Base-by-base conservation (phyloP, 2,113 vertebrate genomes). In the Neogale vison region DNA sequence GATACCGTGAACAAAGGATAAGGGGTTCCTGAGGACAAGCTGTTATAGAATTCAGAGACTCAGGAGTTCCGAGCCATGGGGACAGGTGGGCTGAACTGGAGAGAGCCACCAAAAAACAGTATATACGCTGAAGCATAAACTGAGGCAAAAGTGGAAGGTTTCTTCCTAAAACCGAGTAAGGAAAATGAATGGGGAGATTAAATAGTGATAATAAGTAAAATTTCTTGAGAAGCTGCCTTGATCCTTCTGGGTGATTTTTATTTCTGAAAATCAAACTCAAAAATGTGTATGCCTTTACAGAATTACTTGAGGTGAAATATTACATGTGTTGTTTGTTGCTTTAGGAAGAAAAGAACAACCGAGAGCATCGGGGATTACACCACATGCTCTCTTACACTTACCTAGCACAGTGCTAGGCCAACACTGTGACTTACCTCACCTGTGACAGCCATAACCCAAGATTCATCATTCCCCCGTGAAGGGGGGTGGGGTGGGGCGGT, bases 161-260 rank as follows among this genome's bases (percentile, higher is more conserved):
- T 79, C 61, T 85, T 34, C 80, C n/a, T 95, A 72, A 82, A 71
- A 42, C 57, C 90, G 34, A 76, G 12, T 63, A 24, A 79, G 29
- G 80, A 34, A n/a, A 71, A 18, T 5, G 8, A 59, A 84, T 3
- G 57, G 72, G 15, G 24, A 15, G n/a, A 17, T 76, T 31, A 59
- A 82, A 52, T 5, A 42, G 65, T 85, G 52, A 39, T 20, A 45
- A 10, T 26, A 47, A 36, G 7, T 69, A 36, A 71, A 59, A 18
- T 77, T 86, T 90, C 24, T 36, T 82, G 57, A 93, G 57, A 59
- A 72, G 36, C 26, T 86, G 76, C 21, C 36, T 93, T 76, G 55
- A 80, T 63, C 26, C 88, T 50, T 92, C 67, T 10, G 10, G 5
- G 24, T 84, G 57, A 63, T 81, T 88, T 95, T 90, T 84, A 92